Percentiles rank a stretch among this genome's conserved stretches.
Conservation (phyloP, 2,113 vertebrate genomes). For the Vimba vimba region DNA sequence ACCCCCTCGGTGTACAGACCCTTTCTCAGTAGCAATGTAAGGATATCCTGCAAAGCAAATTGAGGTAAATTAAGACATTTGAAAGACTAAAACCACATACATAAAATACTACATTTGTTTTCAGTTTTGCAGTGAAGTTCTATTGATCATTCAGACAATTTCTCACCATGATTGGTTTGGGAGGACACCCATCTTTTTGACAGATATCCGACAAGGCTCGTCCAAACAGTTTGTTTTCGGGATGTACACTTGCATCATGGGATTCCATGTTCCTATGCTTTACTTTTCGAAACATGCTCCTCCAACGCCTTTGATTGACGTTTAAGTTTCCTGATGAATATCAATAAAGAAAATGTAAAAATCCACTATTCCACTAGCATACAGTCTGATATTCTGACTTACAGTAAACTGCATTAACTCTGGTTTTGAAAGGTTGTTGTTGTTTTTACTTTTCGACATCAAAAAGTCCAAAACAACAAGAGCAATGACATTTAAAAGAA, state of each 20-base stretch:
- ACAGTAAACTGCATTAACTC: background rate
- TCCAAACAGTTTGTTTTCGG: conserved; percentile 75
- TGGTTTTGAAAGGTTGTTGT: no score
- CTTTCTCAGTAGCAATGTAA: conserved; percentile 74
- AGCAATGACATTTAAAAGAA: conserved; percentile 9
- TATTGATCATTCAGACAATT: background rate
- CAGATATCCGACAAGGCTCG: conserved; percentile 78
- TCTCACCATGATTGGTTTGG: conserved; percentile 78
- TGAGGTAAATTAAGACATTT: background rate
- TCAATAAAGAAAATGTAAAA: background rate
- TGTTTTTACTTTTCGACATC: background rate
- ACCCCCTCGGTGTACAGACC: conserved; percentile 81
- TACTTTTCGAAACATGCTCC: conserved; percentile 67
- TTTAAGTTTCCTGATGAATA: conserved; percentile 36
- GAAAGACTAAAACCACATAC: background rate
- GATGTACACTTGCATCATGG: conserved; percentile 59
- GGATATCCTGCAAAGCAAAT: conserved; percentile 74
- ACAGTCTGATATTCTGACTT: no score
- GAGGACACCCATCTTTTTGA: conserved; percentile 69
- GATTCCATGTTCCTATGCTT: conserved; percentile 66
- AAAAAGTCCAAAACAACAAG: background rate
- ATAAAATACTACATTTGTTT: background rate
- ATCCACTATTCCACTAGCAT: background rate
- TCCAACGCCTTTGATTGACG: conserved; percentile 80
- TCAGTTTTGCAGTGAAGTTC: background rate